These are phyloP conservation scores for Hiodon tergisus DNA, from an alignment of 2,113 vertebrate genomes.

Conservation along the genomic window DNA sequence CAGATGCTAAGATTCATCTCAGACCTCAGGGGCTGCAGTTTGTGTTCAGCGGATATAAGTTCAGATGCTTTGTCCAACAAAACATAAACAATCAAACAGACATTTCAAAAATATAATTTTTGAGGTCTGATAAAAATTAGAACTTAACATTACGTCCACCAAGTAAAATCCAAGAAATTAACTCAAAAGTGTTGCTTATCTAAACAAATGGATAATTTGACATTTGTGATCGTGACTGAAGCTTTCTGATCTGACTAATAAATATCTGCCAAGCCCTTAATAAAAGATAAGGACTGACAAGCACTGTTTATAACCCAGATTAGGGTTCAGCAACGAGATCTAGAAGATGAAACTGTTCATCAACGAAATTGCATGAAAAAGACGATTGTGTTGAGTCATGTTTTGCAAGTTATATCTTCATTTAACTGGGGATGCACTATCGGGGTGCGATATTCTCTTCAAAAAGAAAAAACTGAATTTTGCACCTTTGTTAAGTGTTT, in stretches of 20 bases:
- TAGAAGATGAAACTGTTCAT: neutral
- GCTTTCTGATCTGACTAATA: too few species aligned
- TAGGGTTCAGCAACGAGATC: neutral
- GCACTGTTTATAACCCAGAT: neutral
- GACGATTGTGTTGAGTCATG: neutral
- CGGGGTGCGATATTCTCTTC: neutral
- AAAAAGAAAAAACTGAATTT: neutral
- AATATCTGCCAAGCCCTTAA: too few species aligned
- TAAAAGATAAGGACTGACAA: neutral
- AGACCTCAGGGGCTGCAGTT: neutral
- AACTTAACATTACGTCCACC: neutral
- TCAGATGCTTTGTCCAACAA: neutral
- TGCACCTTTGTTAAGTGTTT: slow-evolving; percentile 35
- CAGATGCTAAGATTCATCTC: neutral
- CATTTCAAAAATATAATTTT: neutral
- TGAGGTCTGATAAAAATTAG: neutral
- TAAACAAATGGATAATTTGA: too few species aligned
- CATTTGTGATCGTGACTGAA: too few species aligned
- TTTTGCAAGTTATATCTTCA: neutral
- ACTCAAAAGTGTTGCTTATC: too few species aligned
- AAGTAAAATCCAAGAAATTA: too few species aligned
- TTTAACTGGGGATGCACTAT: neutral
- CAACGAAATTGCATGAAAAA: neutral
- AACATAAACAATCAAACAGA: neutral
- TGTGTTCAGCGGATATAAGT: neutral